Conservation (phyloP, 2,797 vertebrate genomes). For the Pseudotriccus pelzelni region DNA sequence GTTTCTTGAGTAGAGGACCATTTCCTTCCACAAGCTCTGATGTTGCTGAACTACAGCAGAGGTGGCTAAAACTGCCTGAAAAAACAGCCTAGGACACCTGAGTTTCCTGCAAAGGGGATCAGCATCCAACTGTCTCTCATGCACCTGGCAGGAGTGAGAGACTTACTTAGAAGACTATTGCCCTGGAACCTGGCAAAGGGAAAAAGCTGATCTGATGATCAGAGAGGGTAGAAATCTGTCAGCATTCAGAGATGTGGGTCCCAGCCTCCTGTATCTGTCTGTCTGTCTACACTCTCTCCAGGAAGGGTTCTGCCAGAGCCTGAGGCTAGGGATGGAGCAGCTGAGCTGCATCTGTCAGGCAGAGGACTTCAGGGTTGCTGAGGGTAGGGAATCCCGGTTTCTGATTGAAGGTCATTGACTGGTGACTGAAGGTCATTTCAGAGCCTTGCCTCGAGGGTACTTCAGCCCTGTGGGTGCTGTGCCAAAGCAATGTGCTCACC, state of each 20-base stretch:
- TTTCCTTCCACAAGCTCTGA: slow-evolving; percentile 1
- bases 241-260: neutral
- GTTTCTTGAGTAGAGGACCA: neutral
- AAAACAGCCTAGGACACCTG: neutral
- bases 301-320: neutral
- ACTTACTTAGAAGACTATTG: neutral
- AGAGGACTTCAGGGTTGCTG: slow-evolving; percentile 6
- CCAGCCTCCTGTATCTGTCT: neutral
- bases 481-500: neutral
- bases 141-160: neutral
- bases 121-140: neutral
- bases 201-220: neutral
- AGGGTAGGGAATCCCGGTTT: neutral
- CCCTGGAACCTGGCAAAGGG: neutral
- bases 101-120: neutral
- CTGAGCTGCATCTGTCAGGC: neutral
- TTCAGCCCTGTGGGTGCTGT: neutral
- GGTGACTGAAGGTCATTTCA: neutral
- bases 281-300: neutral
- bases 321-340: neutral
- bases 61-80: neutral
- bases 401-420: neutral
- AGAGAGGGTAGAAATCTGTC: neutral
- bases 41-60: neutral
- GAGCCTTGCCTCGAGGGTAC: neutral